A percentile compares a stretch with the other conserved stretches of the same genome.
These are phyloP conservation scores for Luperina testacea DNA, from an alignment of 2,888 invertebrate genomes.

Conservation along the genomic window DNA sequence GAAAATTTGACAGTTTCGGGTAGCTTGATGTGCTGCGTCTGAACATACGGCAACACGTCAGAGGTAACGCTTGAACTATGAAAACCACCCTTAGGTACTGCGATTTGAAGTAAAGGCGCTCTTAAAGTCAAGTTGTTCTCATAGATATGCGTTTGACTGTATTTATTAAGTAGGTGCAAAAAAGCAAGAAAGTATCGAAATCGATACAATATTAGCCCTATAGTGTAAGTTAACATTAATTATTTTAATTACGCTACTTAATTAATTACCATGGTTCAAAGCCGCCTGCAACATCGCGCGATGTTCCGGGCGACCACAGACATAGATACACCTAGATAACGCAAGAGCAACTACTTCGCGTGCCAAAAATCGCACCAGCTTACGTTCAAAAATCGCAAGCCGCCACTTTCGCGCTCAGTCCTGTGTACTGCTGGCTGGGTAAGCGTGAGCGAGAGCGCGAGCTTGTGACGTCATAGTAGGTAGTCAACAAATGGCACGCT, in stretches of 20 bases:
- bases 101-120: neutral
- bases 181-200: neutral
- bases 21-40: too few species aligned
- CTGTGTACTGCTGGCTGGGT: too few species aligned
- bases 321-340: too few species aligned
- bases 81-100: neutral
- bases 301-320: neutral
- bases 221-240: slow-evolving; percentile 13
- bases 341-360: too few species aligned
- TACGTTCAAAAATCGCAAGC: too few species aligned
- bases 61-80: neutral
- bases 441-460: too few species aligned
- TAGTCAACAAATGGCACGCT: too few species aligned
- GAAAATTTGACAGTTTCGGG: too few species aligned
- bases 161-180: neutral
- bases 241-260: slow-evolving; percentile 18
- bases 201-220: neutral
- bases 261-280: neutral
- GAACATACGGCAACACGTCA: too few species aligned
- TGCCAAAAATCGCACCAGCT: too few species aligned
- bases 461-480: too few species aligned
- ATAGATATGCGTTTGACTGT: neutral
- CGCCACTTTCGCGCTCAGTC: too few species aligned
- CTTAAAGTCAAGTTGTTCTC: neutral
- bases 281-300: neutral